These are phyloP conservation scores for Actias luna DNA, from an alignment of 2,888 invertebrate species.

Conservation along the genomic window DNA sequence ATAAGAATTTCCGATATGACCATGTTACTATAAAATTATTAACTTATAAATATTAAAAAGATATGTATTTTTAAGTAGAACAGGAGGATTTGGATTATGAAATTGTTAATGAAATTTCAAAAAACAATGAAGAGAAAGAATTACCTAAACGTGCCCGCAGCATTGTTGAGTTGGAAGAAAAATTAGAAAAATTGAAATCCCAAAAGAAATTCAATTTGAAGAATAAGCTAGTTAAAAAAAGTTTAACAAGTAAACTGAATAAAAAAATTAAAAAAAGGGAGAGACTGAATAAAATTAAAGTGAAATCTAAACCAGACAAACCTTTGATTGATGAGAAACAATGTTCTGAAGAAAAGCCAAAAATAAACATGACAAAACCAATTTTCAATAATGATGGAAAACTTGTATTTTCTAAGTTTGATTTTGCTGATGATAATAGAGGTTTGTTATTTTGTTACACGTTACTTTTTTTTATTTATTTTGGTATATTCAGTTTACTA, in stretches of 20 bases:
- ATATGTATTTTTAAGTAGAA: slow-evolving; percentile 47
- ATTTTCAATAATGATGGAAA: slow-evolving; percentile 92
- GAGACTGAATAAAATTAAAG: slow-evolving; percentile 57
- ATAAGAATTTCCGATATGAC: no score
- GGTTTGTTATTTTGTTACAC: slow-evolving; percentile 49
- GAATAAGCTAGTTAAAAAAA: slow-evolving; percentile 85
- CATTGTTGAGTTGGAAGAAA: slow-evolving; percentile 84
- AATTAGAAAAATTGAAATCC: slow-evolving; percentile 83
- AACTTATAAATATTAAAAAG: background rate
- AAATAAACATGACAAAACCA: slow-evolving; percentile 82
- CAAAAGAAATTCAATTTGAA: slow-evolving; percentile 84
- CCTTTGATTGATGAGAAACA: slow-evolving; percentile 39
- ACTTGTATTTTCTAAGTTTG: slow-evolving; percentile 95
- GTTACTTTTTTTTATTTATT: slow-evolving; percentile 1
- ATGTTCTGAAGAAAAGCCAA: slow-evolving; percentile 50
- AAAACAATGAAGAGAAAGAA: slow-evolving; percentile 48
- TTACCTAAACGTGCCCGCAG: slow-evolving; percentile 79
- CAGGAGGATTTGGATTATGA: slow-evolving; percentile 65
- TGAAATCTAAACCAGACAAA: slow-evolving; percentile 44
- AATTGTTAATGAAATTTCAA: slow-evolving; percentile 48
- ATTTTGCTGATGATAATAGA: slow-evolving; percentile 88
- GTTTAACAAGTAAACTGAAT: slow-evolving; percentile 84
- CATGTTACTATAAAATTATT: no score
- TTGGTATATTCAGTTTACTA: slow-evolving; percentile 16
- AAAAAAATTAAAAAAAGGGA: slow-evolving; percentile 85